phyloP scores from a whole-genome alignment of 1,140 invertebrate species.

The Aethina tumida region DNA sequence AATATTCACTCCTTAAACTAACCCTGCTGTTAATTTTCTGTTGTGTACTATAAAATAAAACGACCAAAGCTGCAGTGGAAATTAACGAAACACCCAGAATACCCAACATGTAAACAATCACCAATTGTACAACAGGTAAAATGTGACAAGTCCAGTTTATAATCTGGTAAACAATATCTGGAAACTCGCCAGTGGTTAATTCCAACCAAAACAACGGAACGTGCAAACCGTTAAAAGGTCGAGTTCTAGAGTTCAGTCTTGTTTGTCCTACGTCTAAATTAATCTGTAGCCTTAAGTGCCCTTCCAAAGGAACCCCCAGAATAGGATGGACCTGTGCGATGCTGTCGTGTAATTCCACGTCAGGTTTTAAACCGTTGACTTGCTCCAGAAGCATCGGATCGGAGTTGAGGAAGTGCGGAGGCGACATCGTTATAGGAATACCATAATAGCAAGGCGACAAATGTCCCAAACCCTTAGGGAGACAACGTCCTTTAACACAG shows the following conservation, averaged over 20 bases:
- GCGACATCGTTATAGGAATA: slow-evolving; percentile 60
- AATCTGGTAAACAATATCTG: slow-evolving; percentile 25
- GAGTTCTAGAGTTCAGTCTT: slow-evolving; percentile 41
- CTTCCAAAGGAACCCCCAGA: slow-evolving; percentile 46
- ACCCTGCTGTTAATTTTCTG: no score
- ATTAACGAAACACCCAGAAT: slow-evolving; percentile 34
- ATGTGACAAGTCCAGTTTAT: slow-evolving; percentile 30
- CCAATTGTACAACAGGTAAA: slow-evolving; percentile 31
- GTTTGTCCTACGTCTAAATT: slow-evolving; percentile 53
- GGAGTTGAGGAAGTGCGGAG: slow-evolving; percentile 67
- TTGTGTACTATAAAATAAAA: no score
- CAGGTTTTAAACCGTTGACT: slow-evolving; percentile 56
- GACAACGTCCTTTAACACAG: slow-evolving; percentile 43
- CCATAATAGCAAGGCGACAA: slow-evolving; percentile 65
- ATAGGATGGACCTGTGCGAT: slow-evolving; percentile 34
- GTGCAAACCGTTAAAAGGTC: slow-evolving; percentile 47
- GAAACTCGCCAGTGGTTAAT: slow-evolving; percentile 38
- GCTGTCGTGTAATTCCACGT: slow-evolving; percentile 44
- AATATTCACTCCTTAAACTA: background rate
- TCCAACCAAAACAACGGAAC: slow-evolving; percentile 58
- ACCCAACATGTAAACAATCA: slow-evolving; percentile 32
- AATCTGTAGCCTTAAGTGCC: slow-evolving; percentile 51
- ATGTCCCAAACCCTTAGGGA: slow-evolving; percentile 52
- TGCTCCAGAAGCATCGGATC: slow-evolving; percentile 52
- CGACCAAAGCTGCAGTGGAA: slow-evolving; percentile 31